Percentiles rank a stretch among this genome's conserved stretches.
phyloP scores from a whole-genome alignment of 2,113 vertebrate species.

The Penelope pileata region DNA sequence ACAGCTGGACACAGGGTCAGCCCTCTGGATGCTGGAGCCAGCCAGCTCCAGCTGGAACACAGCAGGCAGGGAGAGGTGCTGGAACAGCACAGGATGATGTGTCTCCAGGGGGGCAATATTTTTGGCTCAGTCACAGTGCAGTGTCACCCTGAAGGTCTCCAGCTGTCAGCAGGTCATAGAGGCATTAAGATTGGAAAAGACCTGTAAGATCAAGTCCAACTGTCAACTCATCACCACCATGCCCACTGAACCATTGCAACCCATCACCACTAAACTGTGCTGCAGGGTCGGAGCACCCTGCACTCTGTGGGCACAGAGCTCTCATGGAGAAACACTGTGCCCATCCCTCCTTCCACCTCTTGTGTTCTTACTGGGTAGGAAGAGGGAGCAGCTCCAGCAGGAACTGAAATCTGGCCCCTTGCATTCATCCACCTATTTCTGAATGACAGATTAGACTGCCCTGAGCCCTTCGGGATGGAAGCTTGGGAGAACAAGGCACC shows the following conservation, averaged over 20 bases:
- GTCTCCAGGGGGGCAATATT: no score
- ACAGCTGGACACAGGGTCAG: no score
- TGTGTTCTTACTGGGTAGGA: neutral
- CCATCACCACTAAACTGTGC: no score
- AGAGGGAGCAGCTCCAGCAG: neutral
- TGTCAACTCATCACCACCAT: no score
- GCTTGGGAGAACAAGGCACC: fast-evolving
- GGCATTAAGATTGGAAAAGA: no score
- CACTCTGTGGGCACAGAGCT: fast-evolving
- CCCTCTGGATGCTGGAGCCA: neutral
- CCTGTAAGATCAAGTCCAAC: no score
- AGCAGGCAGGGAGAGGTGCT: neutral
- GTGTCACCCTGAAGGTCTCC: neutral
- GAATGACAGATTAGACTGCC: fast-evolving
- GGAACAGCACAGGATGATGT: fast-evolving
- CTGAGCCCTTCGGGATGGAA: neutral
- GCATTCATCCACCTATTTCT: neutral
- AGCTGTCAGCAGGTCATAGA: no score
- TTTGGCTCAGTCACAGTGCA: neutral
- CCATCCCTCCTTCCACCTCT: neutral
- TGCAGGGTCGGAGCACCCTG: no score
- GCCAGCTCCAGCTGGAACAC: neutral
- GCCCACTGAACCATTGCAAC: no score
- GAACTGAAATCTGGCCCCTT: fast-evolving
- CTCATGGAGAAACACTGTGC: fast-evolving